These are phyloP conservation scores for Ctenoplectra terminalis DNA, from an alignment of 1,140 invertebrate genomes.

Conservation along the genomic window DNA sequence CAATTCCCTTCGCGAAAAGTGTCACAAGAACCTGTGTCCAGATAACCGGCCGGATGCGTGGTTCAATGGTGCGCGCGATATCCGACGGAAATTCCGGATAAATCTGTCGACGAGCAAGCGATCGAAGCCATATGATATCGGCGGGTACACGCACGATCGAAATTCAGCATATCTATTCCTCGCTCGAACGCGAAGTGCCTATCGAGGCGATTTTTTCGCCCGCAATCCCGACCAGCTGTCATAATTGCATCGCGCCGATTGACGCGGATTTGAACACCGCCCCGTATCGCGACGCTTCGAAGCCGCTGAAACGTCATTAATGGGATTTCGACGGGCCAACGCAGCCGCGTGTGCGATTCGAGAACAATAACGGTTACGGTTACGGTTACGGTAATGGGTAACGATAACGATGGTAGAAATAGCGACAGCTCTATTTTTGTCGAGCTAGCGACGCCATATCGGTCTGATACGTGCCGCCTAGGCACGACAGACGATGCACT, in stretches of 20 bases:
- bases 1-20: not conserved
- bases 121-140: conserved; percentile 15
- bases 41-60: conserved; percentile 25
- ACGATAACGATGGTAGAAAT: conserved; percentile 12
- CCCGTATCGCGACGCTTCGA: conserved; percentile 18
- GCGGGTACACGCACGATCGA: conserved; percentile 26
- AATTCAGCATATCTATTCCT: conserved; percentile 37
- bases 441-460: not conserved
- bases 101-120: conserved; percentile 30
- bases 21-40: not conserved
- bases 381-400: conserved; percentile 43
- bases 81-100: conserved; percentile 40
- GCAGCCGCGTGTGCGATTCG: conserved; percentile 6
- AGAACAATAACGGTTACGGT: conserved; percentile 46
- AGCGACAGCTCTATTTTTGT: conserved; percentile 24
- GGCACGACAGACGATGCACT: too few relatives aligned
- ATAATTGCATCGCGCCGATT: conserved; percentile 42
- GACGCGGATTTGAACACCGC: not conserved
- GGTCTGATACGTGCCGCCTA: not conserved
- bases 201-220: conserved; percentile 25
- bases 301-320: conserved; percentile 20
- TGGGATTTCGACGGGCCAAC: conserved; percentile 16
- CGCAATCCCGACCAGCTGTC: not conserved
- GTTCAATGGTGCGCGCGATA: conserved; percentile 37
- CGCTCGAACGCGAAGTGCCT: conserved; percentile 32